Evolutionary conservation across 2,888 invertebrate genomes (phyloP).

Genomic region (Antheraea yamamai): DNA sequence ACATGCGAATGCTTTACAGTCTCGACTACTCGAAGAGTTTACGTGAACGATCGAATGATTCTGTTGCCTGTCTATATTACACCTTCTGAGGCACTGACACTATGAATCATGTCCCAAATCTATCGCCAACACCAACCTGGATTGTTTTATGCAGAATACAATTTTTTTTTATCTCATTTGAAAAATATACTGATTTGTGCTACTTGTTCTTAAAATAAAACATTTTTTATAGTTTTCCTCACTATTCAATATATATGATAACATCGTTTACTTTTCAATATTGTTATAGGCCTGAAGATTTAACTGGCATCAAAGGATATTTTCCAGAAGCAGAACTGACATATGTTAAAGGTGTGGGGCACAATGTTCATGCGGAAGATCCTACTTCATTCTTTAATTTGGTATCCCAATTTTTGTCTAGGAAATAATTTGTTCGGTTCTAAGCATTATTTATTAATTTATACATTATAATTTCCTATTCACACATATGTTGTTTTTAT

Average conservation of each 20-base stretch:
- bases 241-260: neutral
- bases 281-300: conserved; percentile 75
- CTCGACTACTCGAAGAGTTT: too few relatives aligned
- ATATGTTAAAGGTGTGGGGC: conserved; percentile 57
- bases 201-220: neutral
- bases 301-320: conserved; percentile 79
- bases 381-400: conserved; percentile 69
- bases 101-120: too few relatives aligned
- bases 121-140: too few relatives aligned
- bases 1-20: too few relatives aligned
- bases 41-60: too few relatives aligned
- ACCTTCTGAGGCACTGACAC: too few relatives aligned
- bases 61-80: too few relatives aligned
- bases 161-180: too few relatives aligned
- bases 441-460: neutral
- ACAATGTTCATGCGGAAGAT: conserved; percentile 60
- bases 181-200: neutral
- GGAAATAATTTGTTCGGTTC: neutral
- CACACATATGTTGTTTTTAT: neutral
- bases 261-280: neutral
- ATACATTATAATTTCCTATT: conserved; percentile 5
- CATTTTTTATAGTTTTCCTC: neutral
- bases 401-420: conserved; percentile 30
- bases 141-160: too few relatives aligned
- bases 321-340: conserved; percentile 63